phyloP scores from a whole-genome alignment of 2,888 invertebrate species.

The Petrophora chlorosata region DNA sequence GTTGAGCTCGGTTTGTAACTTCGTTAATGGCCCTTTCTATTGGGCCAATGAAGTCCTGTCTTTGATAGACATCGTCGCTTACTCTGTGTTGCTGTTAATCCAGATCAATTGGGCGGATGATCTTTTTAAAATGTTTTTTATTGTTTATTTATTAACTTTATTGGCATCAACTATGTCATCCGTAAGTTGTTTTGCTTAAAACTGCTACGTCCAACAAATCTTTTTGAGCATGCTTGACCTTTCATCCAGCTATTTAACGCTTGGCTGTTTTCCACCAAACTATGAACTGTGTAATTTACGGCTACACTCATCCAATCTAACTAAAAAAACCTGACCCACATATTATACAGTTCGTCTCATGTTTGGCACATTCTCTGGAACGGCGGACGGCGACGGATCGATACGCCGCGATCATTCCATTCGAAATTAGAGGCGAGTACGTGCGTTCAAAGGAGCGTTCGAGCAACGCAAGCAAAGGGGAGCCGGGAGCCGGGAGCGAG shows the following conservation, averaged over 20 bases:
- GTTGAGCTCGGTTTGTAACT: slow-evolving; percentile 74
- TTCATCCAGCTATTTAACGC: neutral
- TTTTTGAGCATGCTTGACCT: no score
- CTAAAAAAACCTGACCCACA: slow-evolving; percentile 31
- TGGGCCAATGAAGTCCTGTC: slow-evolving; percentile 55
- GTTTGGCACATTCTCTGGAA: slow-evolving; percentile 29
- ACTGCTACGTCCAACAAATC: no score
- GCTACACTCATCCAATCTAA: neutral
- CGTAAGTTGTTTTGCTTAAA: no score
- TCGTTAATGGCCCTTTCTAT: slow-evolving; percentile 72
- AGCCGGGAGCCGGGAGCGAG: slow-evolving; percentile 47
- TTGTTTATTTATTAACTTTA: neutral
- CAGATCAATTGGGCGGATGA: slow-evolving; percentile 7
- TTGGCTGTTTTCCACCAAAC: slow-evolving; percentile 3
- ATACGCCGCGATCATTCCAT: slow-evolving; percentile 47
- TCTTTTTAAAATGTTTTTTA: slow-evolving; percentile 9
- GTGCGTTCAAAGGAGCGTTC: slow-evolving; percentile 74
- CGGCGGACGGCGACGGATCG: slow-evolving; percentile 25
- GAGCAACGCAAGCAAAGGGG: slow-evolving; percentile 68
- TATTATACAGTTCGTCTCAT: slow-evolving; percentile 28
- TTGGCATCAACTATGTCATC: neutral
- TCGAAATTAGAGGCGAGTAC: slow-evolving; percentile 72
- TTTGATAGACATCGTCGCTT: slow-evolving; percentile 37
- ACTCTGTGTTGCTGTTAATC: slow-evolving; percentile 12
- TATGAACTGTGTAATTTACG: slow-evolving; percentile 3